These are phyloP conservation scores for Smittia aterrima DNA, from an alignment of 2,888 invertebrate genomes.

Conservation along the genomic window DNA sequence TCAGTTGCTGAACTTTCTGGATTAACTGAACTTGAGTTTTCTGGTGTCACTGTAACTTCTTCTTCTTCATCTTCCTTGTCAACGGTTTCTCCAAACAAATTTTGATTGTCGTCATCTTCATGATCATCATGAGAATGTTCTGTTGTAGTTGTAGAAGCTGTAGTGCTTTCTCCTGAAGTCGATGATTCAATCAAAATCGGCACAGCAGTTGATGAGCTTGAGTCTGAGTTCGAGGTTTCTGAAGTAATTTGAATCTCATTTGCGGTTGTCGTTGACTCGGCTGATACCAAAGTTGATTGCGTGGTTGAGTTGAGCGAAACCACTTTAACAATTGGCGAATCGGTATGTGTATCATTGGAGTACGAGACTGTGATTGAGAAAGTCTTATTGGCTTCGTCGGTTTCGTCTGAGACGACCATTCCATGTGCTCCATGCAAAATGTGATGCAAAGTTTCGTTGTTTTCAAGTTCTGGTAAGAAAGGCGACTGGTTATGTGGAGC, in stretches of 20 bases:
- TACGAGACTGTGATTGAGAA: conserved; percentile 16
- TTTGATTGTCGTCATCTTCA: neutral
- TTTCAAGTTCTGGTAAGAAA: conserved; percentile 65
- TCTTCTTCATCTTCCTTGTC: neutral
- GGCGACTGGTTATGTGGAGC: conserved; percentile 49
- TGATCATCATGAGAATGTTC: neutral
- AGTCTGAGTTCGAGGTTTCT: neutral
- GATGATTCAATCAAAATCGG: neutral
- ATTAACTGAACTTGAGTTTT: neutral
- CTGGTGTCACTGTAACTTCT: neutral
- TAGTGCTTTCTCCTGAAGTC: neutral
- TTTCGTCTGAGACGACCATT: conserved; percentile 49
- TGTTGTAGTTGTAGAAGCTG: conserved; percentile 29
- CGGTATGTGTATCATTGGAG: conserved; percentile 19
- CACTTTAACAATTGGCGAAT: conserved; percentile 28
- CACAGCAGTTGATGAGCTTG: neutral
- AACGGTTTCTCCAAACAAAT: conserved; percentile 2
- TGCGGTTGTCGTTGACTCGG: neutral
- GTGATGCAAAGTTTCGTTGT: conserved; percentile 60
- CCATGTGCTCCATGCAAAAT: conserved; percentile 61
- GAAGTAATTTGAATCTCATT: neutral
- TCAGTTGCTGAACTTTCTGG: conserved; percentile 10
- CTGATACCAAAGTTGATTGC: neutral
- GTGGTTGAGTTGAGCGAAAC: neutral
- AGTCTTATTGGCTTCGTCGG: conserved; percentile 25